phyloP scores from a whole-genome alignment of 2,113 vertebrate genomes.

The Stigmatopora nigra region DNA sequence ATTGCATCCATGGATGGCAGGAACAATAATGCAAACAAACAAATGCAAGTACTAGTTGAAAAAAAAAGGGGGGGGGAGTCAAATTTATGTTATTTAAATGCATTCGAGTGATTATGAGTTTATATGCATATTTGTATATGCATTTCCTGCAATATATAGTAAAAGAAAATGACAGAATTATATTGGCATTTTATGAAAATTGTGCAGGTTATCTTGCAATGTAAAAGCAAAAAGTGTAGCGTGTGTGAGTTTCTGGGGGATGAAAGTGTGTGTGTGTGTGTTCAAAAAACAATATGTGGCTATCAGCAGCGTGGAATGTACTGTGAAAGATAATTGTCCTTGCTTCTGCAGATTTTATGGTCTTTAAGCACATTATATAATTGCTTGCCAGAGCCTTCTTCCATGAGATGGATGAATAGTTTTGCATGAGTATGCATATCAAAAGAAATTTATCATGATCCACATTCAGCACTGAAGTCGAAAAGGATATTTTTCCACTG shows the following conservation, averaged over 20 bases:
- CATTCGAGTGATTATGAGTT: constrained; percentile 31
- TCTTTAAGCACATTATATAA: constrained; percentile 93
- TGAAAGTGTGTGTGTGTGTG: constrained; percentile 57
- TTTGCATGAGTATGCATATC: constrained; percentile 58
- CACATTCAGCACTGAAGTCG: constrained; percentile 36
- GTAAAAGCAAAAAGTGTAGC: constrained; percentile 43
- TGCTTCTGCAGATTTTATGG: constrained; percentile 75
- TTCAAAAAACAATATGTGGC: constrained; percentile 61
- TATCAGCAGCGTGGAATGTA: constrained; percentile 56
- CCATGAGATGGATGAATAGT: constrained; percentile 65
- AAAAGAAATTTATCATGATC: constrained; percentile 36
- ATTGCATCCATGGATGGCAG: constrained; percentile 65
- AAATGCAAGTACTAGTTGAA: constrained; percentile 42
- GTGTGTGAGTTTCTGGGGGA: no score
- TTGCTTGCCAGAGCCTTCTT: constrained; percentile 76
- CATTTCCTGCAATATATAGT: constrained; percentile 12
- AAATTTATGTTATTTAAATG: constrained; percentile 36
- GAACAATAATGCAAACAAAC: constrained; percentile 59
- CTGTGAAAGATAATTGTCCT: constrained; percentile 63
- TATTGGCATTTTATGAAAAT: constrained; percentile 57
- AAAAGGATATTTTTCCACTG: constrained; percentile 52
- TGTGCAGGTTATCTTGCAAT: constrained; percentile 61
- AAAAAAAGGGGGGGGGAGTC: no score
- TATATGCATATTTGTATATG: constrained; percentile 41
- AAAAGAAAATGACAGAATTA: constrained; percentile 61